Evolutionary conservation across 2,113 vertebrate genomes (phyloP).

Genomic region (Montifringilla adamsi): DNA sequence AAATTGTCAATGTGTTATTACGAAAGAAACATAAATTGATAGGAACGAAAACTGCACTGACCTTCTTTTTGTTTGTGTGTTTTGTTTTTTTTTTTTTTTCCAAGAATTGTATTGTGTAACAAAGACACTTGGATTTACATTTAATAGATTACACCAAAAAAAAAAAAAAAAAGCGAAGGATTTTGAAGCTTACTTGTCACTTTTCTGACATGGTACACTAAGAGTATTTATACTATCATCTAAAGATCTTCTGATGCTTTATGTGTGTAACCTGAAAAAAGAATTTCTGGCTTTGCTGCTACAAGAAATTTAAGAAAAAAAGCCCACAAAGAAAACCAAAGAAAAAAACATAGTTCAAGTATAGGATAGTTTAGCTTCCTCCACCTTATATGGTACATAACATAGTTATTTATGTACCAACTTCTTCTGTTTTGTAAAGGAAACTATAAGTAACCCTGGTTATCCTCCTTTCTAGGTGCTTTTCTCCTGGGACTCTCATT

Average conservation of each 20-base stretch:
- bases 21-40: neutral
- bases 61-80: no score
- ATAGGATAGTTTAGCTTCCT: neutral
- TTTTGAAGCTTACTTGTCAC: neutral
- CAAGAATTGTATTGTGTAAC: neutral
- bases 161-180: neutral
- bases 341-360: neutral
- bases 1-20: neutral
- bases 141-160: neutral
- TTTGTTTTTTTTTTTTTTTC: neutral
- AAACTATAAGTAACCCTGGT: neutral
- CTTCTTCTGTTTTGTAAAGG: neutral
- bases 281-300: neutral
- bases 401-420: neutral
- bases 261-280: neutral
- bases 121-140: neutral
- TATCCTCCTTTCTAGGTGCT: neutral
- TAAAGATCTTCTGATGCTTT: neutral
- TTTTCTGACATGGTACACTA: neutral
- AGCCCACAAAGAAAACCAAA: neutral
- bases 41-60: neutral
- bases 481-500: neutral
- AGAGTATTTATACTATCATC: neutral
- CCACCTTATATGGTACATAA: neutral
- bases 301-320: neutral